These are phyloP conservation scores for Mixornis gularis DNA, from an alignment of 2,113 vertebrate genomes.

Conservation along the genomic window DNA sequence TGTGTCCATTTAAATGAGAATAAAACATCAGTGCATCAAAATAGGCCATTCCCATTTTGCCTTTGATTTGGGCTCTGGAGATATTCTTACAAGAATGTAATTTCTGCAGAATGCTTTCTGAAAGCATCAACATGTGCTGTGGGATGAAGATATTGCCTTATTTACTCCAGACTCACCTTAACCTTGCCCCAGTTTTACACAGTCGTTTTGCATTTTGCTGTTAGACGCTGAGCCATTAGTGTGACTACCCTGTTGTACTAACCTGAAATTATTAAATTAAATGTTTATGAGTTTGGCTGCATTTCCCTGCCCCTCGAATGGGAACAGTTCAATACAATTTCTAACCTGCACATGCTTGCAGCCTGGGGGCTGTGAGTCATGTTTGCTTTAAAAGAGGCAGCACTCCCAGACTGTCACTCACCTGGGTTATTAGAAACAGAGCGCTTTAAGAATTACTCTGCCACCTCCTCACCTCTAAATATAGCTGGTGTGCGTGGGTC, in stretches of 20 bases:
- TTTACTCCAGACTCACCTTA: slow-evolving; percentile 21
- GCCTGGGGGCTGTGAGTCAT: slow-evolving; percentile 61
- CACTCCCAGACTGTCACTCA: slow-evolving; percentile 70
- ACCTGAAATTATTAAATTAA: slow-evolving; percentile 51
- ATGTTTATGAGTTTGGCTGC: not conserved
- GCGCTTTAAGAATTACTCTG: slow-evolving; percentile 67
- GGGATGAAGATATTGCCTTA: not conserved
- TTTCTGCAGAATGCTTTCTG: not conserved
- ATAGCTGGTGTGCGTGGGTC: slow-evolving; percentile 61
- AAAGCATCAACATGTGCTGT: not conserved
- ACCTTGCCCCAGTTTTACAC: not conserved
- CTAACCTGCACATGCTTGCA: slow-evolving; percentile 8
- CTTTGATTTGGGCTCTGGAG: not conserved
- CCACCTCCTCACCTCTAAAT: slow-evolving; percentile 71
- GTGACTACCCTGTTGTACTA: not conserved
- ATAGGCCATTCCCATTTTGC: not conserved
- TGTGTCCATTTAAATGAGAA: not conserved
- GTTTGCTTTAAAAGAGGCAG: slow-evolving; percentile 67
- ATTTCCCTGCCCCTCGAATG: slow-evolving; percentile 34
- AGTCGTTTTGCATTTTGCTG: not conserved
- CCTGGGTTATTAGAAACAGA: slow-evolving; percentile 67
- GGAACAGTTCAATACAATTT: slow-evolving; percentile 62
- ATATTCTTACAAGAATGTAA: not conserved
- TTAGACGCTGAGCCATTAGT: not conserved
- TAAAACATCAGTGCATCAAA: not conserved